These are phyloP conservation scores for Lacerta bilineata DNA, from an alignment of 2,797 vertebrate species.

Conservation along the genomic window DNA sequence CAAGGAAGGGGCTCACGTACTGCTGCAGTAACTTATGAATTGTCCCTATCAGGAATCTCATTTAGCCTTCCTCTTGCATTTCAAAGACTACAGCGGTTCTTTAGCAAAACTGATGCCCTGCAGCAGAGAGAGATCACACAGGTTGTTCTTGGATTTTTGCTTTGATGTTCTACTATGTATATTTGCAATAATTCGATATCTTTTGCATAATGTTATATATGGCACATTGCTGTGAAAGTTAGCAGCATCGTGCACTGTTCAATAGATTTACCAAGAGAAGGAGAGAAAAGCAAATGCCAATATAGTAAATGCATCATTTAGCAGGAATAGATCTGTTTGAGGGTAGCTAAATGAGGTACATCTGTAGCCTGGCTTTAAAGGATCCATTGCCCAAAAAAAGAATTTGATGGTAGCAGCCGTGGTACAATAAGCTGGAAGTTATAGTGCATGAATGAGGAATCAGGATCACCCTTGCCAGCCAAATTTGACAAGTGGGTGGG, in stretches of 20 bases:
- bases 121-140: not conserved
- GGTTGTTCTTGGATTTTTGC: constrained; percentile 11
- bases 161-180: not conserved
- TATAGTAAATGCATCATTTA: not conserved
- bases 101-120: constrained; percentile 1
- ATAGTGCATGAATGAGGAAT: too few species aligned
- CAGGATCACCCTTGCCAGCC: not conserved
- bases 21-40: not conserved
- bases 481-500: not conserved
- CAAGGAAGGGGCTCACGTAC: not conserved
- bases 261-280: not conserved
- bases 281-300: not conserved
- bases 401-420: not conserved
- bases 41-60: not conserved
- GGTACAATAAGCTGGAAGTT: not conserved
- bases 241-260: not conserved
- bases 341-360: not conserved
- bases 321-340: not conserved
- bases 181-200: not conserved
- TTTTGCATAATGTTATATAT: not conserved
- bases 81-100: not conserved
- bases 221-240: not conserved
- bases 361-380: not conserved
- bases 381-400: not conserved
- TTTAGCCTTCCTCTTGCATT: not conserved